Evolutionary conservation across 2,113 vertebrate species (phyloP).

Genomic region (Oncorhynchus mykiss): DNA sequence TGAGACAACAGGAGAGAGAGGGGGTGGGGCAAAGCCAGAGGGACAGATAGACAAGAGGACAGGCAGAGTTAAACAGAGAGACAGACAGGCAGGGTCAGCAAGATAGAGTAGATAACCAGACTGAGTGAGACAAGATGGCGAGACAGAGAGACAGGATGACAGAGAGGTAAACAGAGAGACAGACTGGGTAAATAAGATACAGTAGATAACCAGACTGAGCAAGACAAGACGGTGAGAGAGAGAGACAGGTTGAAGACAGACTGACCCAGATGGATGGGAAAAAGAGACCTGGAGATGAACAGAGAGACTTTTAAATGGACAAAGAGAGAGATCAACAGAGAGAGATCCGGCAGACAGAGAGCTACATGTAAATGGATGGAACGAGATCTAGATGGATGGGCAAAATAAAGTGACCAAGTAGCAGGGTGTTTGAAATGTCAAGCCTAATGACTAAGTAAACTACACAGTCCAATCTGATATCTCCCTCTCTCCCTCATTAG

Average conservation of each 20-base stretch:
- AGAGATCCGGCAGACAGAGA: slow-evolving; percentile 26
- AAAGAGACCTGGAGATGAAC: neutral
- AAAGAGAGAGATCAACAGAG: slow-evolving; percentile 29
- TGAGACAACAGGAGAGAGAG: slow-evolving; percentile 29
- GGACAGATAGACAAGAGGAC: neutral
- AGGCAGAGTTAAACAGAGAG: neutral
- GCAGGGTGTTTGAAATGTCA: slow-evolving; percentile 34
- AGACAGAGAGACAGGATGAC: too few relatives aligned
- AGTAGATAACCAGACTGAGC: too few relatives aligned
- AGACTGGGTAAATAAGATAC: neutral
- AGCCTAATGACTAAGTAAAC: slow-evolving; percentile 15
- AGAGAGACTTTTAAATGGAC: neutral
- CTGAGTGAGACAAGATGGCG: too few relatives aligned
- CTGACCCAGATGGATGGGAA: too few relatives aligned
- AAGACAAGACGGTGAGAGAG: too few relatives aligned
- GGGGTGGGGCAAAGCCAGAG: neutral
- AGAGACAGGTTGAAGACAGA: too few relatives aligned
- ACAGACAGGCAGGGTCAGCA: slow-evolving; percentile 27
- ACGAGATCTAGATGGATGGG: neutral
- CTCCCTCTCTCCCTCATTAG: too few relatives aligned
- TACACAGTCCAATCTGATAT: neutral
- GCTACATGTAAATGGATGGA: neutral
- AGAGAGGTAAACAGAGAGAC: too few relatives aligned
- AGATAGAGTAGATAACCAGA: too few relatives aligned
- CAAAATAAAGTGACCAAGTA: slow-evolving; percentile 29